Evolutionary conservation across 2,113 vertebrate genomes (phyloP).

Genomic region (Platysteira castanea): DNA sequence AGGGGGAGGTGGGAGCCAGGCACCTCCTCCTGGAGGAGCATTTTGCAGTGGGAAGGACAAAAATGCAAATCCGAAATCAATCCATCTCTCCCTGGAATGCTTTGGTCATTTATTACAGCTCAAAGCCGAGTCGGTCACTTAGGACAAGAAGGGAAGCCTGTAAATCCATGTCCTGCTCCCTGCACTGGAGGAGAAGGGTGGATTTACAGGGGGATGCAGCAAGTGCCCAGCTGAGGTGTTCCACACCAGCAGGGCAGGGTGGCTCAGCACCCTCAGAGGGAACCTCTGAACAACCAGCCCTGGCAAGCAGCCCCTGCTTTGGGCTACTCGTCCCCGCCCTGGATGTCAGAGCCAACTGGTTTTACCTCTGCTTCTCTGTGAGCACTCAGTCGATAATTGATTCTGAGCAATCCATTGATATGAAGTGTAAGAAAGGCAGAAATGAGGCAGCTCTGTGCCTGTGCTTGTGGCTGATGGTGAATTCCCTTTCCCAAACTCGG

Average conservation of each 20-base stretch:
- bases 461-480: neutral
- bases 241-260: neutral
- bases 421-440: rapidly evolving
- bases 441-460: rapidly evolving
- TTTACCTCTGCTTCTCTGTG: neutral
- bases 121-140: neutral
- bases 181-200: neutral
- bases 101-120: neutral
- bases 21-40: conserved; percentile 35
- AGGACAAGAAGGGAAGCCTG: neutral
- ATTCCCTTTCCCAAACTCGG: neutral
- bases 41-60: neutral
- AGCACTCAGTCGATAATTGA: neutral
- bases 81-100: neutral
- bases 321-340: neutral
- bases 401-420: neutral
- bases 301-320: neutral
- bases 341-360: neutral
- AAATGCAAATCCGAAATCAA: neutral
- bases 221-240: neutral
- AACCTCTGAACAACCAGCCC: neutral
- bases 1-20: neutral
- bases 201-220: neutral
- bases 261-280: neutral
- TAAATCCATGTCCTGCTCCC: neutral